Evolutionary conservation across 92 coral and sea anemone genomes (phyloP).

Genomic region (Pocillopora grandis): DNA sequence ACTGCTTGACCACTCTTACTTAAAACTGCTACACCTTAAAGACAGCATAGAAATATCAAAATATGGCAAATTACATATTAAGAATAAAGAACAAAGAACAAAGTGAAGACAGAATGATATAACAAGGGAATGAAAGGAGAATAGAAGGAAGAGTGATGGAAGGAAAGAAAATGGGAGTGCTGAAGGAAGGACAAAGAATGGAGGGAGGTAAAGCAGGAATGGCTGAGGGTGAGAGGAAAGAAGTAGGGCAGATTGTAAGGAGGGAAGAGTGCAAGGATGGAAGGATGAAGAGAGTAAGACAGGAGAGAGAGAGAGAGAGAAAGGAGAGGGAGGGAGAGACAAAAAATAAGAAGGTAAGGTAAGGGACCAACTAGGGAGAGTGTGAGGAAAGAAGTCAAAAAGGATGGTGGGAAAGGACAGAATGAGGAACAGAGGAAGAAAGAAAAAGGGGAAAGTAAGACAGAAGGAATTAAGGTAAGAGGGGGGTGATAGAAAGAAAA

Average conservation of each 20-base stretch:
- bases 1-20: constrained; percentile 23
- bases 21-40: constrained; percentile 26
- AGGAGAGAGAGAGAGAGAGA: neutral
- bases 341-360: too few species aligned
- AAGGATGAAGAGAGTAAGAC: neutral
- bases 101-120: too few species aligned
- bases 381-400: neutral
- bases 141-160: neutral
- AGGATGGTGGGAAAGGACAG: neutral
- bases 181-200: neutral
- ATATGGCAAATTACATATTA: neutral
- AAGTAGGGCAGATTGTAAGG: neutral
- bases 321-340: too few species aligned
- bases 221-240: neutral
- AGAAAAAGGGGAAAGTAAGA: neutral
- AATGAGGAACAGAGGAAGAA: too few species aligned
- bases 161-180: neutral
- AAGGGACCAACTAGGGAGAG: neutral
- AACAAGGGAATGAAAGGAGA: too few species aligned
- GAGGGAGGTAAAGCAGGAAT: neutral
- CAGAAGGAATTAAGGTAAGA: neutral
- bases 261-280: neutral
- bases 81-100: too few species aligned
- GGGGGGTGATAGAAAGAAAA: neutral
- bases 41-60: neutral